phyloP scores from a whole-genome alignment of 1,140 invertebrate species.

The Dendrolimus punctatus region DNA sequence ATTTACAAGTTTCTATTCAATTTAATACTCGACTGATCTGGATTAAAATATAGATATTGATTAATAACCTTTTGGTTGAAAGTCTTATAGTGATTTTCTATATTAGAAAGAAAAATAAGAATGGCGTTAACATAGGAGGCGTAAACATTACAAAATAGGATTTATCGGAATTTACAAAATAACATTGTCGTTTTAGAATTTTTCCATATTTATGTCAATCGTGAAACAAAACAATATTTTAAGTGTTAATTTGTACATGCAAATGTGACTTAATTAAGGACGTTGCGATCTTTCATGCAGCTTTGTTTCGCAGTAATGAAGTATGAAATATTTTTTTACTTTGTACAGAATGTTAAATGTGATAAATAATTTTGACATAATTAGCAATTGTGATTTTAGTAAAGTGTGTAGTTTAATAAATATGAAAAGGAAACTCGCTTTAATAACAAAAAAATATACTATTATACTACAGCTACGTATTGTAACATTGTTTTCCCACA shows the following conservation, averaged over 20 bases:
- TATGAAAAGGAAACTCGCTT: slow-evolving; percentile 51
- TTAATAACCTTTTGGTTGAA: too few species aligned
- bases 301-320: slow-evolving; percentile 58
- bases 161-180: too few species aligned
- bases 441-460: slow-evolving; percentile 56
- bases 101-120: too few species aligned
- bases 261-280: slow-evolving; percentile 7
- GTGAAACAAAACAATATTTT: background rate
- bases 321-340: slow-evolving; percentile 69
- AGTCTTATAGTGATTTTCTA: too few species aligned
- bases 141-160: too few species aligned
- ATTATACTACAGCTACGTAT: slow-evolving; percentile 46
- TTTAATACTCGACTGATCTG: too few species aligned
- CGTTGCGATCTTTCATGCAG: slow-evolving; percentile 40
- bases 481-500: slow-evolving; percentile 53
- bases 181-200: too few species aligned
- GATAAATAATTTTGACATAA: slow-evolving; percentile 68
- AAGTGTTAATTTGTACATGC: background rate
- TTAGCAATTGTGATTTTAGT: slow-evolving; percentile 66
- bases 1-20: too few species aligned
- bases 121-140: too few species aligned
- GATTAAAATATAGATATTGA: too few species aligned
- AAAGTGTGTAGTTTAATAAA: slow-evolving; percentile 59
- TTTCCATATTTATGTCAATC: slow-evolving; percentile 3
- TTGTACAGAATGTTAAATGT: slow-evolving; percentile 68